Conservation (phyloP, 1,140 invertebrate species). For the Rhagoletis zephyria region DNA sequence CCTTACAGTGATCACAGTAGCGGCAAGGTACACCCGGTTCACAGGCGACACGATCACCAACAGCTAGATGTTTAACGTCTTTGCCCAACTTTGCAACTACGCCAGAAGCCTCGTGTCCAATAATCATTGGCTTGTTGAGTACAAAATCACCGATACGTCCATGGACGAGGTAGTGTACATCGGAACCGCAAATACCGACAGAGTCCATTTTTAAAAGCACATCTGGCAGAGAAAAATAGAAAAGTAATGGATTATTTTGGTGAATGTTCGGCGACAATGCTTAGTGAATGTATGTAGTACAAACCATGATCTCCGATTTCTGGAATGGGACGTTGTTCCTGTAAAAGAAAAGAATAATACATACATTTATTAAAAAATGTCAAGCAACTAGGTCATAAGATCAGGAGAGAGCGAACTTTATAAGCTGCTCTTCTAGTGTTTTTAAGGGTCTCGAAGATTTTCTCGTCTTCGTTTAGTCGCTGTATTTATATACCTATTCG, state of each 20-base stretch:
- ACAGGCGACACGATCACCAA: slow-evolving; percentile 92
- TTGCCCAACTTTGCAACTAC: slow-evolving; percentile 79
- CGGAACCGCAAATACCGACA: slow-evolving; percentile 96
- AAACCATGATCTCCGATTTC: slow-evolving; percentile 78
- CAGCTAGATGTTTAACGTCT: slow-evolving; percentile 83
- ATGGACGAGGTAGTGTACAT: slow-evolving; percentile 90
- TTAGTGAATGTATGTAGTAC: not conserved
- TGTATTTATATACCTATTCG: too few species aligned
- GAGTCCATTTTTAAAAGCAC: slow-evolving; percentile 89
- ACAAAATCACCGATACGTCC: slow-evolving; percentile 89
- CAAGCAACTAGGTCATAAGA: too few species aligned
- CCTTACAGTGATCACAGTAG: slow-evolving; percentile 87
- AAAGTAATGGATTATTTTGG: not conserved
- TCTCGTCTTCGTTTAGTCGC: too few species aligned
- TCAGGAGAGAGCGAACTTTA: too few species aligned
- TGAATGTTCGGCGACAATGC: not conserved
- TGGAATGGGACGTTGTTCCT: slow-evolving; percentile 82
- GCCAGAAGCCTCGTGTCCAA: slow-evolving; percentile 90
- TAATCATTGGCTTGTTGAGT: slow-evolving; percentile 87
- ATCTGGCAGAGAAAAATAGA: slow-evolving; percentile 74
- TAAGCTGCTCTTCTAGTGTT: too few species aligned
- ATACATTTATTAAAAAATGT: too few species aligned
- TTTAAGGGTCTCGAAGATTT: too few species aligned
- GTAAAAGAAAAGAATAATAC: slow-evolving; percentile 61
- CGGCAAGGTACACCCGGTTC: slow-evolving; percentile 93